Evolutionary conservation across 1,140 invertebrate genomes (phyloP).

Genomic region (Tribolium castaneum): DNA sequence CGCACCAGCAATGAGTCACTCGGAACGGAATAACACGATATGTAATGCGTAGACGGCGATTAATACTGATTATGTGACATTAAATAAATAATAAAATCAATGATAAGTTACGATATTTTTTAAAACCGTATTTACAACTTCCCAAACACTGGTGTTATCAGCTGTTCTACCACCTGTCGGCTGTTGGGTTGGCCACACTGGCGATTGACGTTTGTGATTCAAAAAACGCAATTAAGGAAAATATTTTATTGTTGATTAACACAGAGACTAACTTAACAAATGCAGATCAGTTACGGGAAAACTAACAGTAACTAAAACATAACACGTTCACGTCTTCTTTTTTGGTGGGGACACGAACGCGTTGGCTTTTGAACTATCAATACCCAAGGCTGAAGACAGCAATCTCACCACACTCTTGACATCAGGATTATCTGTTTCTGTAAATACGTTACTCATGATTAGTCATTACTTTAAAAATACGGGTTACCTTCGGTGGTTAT

Average conservation of each 20-base stretch:
- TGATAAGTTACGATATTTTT: too few species aligned
- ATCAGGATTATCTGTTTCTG: constrained; percentile 68
- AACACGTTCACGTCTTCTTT: constrained; percentile 23
- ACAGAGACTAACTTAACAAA: constrained; percentile 2
- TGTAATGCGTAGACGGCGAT: background rate
- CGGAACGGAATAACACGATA: background rate
- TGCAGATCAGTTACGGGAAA: background rate
- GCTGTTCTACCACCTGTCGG: background rate
- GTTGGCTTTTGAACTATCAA: constrained; percentile 54
- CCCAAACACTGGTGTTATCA: background rate
- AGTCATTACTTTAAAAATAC: background rate
- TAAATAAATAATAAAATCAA: background rate
- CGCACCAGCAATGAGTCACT: background rate
- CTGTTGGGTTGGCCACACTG: constrained; percentile 11
- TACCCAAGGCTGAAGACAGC: constrained; percentile 68
- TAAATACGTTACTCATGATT: constrained; percentile 44
- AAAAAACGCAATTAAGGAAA: background rate
- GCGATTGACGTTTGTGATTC: background rate
- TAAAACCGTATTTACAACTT: too few species aligned
- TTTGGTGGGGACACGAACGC: constrained; percentile 52
- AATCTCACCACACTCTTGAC: constrained; percentile 69
- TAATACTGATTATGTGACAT: background rate
- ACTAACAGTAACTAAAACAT: background rate
- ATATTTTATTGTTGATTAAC: constrained; percentile 5
- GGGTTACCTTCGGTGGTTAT: constrained; percentile 80